Evolutionary conservation across 2,113 vertebrate genomes (phyloP), one percentile per base, ranked within the genome.

Genomic region (Anarhynchus alexandrinus): DNA sequence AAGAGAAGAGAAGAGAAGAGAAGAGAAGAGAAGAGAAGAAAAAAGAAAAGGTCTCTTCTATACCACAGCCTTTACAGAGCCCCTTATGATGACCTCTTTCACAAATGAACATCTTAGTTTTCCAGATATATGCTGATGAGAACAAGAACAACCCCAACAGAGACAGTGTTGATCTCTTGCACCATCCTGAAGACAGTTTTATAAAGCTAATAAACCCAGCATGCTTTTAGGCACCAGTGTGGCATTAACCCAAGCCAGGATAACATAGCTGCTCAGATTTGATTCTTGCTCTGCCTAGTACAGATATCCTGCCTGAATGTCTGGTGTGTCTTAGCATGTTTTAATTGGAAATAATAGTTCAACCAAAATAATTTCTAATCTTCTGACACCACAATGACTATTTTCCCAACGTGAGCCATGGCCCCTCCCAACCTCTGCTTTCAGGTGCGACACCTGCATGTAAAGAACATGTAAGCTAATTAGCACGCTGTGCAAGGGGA

Each of bases 401-500:
- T 43, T 82, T 73, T 58, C 52, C 52, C 43, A 23, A 4, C 2
- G 3, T 18, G 12, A 74, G 51, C 26, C 43, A 21, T 27, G 18
- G 7, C 10, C 26, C 26, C 16, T 8, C 29, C 6, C 3, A 4
- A 12, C 45, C 45, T 43, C 23, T 38, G 45, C 52, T 74, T 52
- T 38, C 61, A 3, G 17, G 27, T 26, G 52, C 7, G 2, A 43
- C 22, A 22, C 49, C 21, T 22, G 49, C 15, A 22, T 19, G 22
- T 43, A 27, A 65, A 42, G 51, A 34, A n/a, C 12, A 9, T 0
- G 1, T 47, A 6, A 40, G 54, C 20, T 30, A 13, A 18, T 34
- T 12, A 55, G 23, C 18, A 10, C 0, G 0, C 13, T 69, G 19
- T 0, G 13, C 16, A 20, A n/a, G 8, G 19, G 38, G 9, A 5